Percentiles rank a stretch among this genome's conserved stretches.
Conservation (phyloP, 1,140 invertebrate genomes). For the Leptinotarsa defecta region DNA sequence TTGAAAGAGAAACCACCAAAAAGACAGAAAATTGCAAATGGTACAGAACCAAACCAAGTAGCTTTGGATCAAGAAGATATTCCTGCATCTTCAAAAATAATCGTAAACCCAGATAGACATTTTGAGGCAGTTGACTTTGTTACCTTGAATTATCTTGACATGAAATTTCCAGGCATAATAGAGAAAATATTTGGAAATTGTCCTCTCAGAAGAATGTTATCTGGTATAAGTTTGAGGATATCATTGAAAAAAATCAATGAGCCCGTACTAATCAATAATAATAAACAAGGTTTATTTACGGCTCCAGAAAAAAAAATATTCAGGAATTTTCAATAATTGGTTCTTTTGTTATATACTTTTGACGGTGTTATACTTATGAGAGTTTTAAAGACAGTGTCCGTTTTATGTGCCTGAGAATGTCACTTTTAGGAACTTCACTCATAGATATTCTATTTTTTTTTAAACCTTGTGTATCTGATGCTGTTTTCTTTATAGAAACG, state of each 20-base stretch:
- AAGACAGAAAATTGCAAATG: neutral
- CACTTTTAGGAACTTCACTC: neutral
- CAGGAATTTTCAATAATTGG: neutral
- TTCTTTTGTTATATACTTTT: neutral
- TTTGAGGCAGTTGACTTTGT: neutral
- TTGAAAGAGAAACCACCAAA: neutral
- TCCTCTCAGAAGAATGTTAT: neutral
- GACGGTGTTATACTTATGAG: too few relatives aligned
- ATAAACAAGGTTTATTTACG: neutral
- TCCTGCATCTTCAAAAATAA: neutral
- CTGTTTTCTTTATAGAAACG: neutral
- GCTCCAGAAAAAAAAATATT: neutral
- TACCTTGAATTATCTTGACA: neutral
- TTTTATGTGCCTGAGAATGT: too few relatives aligned
- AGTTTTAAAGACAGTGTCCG: too few relatives aligned
- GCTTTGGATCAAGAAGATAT: neutral
- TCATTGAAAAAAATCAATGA: neutral
- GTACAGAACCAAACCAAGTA: neutral
- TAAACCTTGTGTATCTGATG: neutral
- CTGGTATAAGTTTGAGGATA: conserved; percentile 10
- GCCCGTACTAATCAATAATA: neutral
- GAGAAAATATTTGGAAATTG: neutral
- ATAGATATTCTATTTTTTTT: too few relatives aligned
- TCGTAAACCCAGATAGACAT: neutral
- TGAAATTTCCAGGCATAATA: neutral